A percentile compares a stretch with the other conserved stretches of the same genome.
Evolutionary conservation across 2,797 vertebrate genomes (phyloP).

Genomic region (Enteromius treurensis): DNA sequence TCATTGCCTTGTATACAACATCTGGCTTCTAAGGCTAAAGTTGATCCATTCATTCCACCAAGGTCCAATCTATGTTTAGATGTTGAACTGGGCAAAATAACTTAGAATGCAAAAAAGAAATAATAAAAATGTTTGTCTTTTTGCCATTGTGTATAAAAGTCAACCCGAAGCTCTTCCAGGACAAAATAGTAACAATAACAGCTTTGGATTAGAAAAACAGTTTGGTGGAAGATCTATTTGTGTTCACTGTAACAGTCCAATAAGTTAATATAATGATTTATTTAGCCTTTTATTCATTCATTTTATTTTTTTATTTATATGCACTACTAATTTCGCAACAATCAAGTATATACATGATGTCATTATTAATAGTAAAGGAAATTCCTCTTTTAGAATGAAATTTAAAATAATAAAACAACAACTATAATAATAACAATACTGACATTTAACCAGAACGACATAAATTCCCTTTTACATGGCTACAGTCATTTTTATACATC

Average conservation of each 20-base stretch:
- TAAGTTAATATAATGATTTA: neutral
- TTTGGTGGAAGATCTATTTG: constrained; percentile 10
- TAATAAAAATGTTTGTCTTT: neutral
- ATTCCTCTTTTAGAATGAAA: neutral
- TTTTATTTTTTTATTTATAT: neutral
- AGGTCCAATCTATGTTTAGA: constrained; percentile 31
- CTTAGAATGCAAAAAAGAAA: constrained; percentile 1
- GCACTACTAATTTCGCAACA: neutral
- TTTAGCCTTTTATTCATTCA: neutral
- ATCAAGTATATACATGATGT: neutral
- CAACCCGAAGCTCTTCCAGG: neutral
- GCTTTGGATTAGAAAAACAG: constrained; percentile 7
- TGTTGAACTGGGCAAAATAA: constrained; percentile 27
- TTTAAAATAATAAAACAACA: neutral
- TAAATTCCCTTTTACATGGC: neutral
- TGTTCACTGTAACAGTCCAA: neutral
- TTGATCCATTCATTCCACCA: constrained; percentile 34
- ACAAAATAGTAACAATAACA: constrained; percentile 11
- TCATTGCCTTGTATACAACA: constrained; percentile 52
- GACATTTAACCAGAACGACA: constrained; percentile 16
- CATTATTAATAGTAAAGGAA: neutral
- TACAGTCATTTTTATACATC: neutral
- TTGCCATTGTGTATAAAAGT: neutral
- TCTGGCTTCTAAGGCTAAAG: constrained; percentile 47
- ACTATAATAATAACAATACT: neutral